Evolutionary conservation across 2,888 invertebrate genomes (phyloP).

Genomic region (Lacanobia oleracea): DNA sequence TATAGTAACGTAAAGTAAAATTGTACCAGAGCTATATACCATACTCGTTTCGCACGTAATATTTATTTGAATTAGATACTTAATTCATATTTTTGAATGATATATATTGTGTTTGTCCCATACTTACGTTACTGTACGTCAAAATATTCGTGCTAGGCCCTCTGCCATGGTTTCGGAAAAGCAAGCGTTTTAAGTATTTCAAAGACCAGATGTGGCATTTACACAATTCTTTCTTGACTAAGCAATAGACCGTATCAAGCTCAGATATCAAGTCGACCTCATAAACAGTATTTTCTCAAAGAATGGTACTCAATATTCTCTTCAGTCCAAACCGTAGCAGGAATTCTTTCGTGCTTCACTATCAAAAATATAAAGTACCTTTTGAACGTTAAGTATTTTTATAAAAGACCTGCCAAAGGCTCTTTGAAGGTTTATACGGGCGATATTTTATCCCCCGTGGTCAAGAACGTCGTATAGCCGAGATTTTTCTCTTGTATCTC

Average conservation of each 20-base stretch:
- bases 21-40: too few species aligned
- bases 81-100: too few species aligned
- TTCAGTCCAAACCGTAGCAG: neutral
- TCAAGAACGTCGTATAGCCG: slow-evolving; percentile 46
- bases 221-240: neutral
- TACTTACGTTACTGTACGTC: too few species aligned
- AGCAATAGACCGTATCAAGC: too few species aligned
- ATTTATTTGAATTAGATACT: too few species aligned
- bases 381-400: slow-evolving; percentile 45
- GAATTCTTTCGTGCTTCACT: slow-evolving; percentile 16
- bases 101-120: too few species aligned
- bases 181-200: neutral
- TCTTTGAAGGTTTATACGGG: slow-evolving; percentile 55
- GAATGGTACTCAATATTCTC: slow-evolving; percentile 12
- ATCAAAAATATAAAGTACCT: slow-evolving; percentile 41
- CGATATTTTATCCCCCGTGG: slow-evolving; percentile 60
- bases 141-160: too few species aligned
- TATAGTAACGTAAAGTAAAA: too few species aligned
- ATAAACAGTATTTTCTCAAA: neutral
- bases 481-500: slow-evolving; percentile 56
- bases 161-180: neutral
- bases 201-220: neutral
- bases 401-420: slow-evolving; percentile 47
- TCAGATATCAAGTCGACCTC: neutral
- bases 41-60: too few species aligned